These are phyloP conservation scores for Epicampocera succincta DNA, from an alignment of 2,888 invertebrate genomes.

Conservation along the genomic window DNA sequence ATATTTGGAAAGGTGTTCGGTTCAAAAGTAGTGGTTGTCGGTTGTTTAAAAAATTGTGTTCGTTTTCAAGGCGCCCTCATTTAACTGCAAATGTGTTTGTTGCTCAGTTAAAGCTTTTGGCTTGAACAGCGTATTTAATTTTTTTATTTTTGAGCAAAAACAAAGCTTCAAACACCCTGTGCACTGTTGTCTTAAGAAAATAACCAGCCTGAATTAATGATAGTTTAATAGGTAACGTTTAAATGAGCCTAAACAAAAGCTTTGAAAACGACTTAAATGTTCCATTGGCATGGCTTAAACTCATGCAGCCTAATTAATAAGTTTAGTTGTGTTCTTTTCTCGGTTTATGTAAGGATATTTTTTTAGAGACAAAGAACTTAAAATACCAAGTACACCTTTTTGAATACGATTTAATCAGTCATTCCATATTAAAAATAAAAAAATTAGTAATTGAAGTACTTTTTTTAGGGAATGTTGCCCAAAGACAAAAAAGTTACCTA, in stretches of 20 bases:
- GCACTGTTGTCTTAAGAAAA: slow-evolving; percentile 19
- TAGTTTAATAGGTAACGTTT: too few species aligned
- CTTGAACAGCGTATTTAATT: slow-evolving; percentile 3
- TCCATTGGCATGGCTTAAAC: slow-evolving; percentile 2
- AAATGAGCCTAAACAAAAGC: background rate
- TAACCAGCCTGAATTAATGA: background rate
- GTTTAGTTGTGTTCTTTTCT: too few species aligned
- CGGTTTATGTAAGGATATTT: too few species aligned
- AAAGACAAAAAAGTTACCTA: too few species aligned
- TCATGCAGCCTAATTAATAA: too few species aligned
- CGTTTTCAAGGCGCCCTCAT: slow-evolving; percentile 66
- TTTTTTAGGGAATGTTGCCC: too few species aligned
- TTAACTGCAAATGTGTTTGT: slow-evolving; percentile 49
- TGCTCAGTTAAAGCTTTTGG: slow-evolving; percentile 35
- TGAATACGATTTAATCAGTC: too few species aligned
- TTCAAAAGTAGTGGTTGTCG: slow-evolving; percentile 19
- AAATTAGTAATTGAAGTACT: too few species aligned
- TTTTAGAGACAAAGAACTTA: too few species aligned
- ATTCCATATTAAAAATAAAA: too few species aligned
- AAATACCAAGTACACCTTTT: too few species aligned
- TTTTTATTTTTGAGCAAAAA: slow-evolving; percentile 24
- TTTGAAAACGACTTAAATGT: background rate
- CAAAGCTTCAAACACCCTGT: slow-evolving; percentile 2
- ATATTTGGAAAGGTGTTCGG: slow-evolving; percentile 40
- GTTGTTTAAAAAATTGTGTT: slow-evolving; percentile 40